phyloP scores from a whole-genome alignment of 2,888 invertebrate genomes.

The Drosophila hamatofila region DNA sequence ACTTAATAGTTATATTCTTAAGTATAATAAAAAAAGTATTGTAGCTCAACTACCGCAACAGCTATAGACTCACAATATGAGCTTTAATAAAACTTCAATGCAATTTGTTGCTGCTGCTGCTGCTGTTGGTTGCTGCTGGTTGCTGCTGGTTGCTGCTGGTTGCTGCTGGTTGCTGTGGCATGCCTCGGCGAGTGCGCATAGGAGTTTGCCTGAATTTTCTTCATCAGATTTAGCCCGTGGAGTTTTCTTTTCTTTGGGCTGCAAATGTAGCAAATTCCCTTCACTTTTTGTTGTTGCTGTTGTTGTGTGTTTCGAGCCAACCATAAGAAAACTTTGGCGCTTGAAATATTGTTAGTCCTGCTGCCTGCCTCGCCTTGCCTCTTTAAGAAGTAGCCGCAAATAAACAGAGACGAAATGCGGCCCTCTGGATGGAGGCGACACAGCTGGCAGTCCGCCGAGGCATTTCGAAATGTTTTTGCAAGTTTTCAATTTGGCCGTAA shows the following conservation, averaged over 20 bases:
- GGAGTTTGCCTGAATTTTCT: slow-evolving; percentile 45
- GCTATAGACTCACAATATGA: slow-evolving; percentile 1
- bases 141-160: slow-evolving; percentile 15
- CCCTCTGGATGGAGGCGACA: slow-evolving; percentile 38
- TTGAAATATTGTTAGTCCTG: slow-evolving; percentile 75
- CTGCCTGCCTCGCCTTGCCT: slow-evolving; percentile 22
- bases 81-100: slow-evolving; percentile 13
- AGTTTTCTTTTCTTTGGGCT: slow-evolving; percentile 55
- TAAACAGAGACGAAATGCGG: slow-evolving; percentile 27
- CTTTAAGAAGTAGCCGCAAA: slow-evolving; percentile 29
- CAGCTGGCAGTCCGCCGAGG: slow-evolving; percentile 62
- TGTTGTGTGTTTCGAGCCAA: slow-evolving; percentile 48
- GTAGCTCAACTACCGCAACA: background rate
- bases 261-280: slow-evolving; percentile 16
- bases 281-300: slow-evolving; percentile 15
- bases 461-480: slow-evolving; percentile 60
- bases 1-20: background rate
- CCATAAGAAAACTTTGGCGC: slow-evolving; percentile 66
- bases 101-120: slow-evolving; percentile 20
- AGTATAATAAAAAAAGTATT: background rate
- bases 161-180: slow-evolving; percentile 26
- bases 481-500: slow-evolving; percentile 65
- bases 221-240: slow-evolving; percentile 60
- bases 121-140: background rate
- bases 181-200: slow-evolving; percentile 21